phyloP scores from a whole-genome alignment of 2,888 invertebrate species.

The Sesia apiformis region DNA sequence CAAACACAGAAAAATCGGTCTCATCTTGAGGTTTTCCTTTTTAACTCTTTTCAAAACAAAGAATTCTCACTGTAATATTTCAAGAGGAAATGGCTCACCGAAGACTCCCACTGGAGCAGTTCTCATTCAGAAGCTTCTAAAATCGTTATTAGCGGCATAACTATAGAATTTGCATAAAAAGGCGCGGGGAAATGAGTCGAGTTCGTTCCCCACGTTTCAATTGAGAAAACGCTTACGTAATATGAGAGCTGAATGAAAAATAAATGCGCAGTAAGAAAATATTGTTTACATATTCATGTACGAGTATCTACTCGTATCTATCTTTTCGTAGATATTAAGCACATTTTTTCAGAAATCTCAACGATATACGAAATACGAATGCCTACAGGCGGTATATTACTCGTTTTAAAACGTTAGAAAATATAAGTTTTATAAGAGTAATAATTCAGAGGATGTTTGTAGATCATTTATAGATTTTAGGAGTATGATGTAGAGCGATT shows the following conservation, averaged over 20 bases:
- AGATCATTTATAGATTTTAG: too few relatives aligned
- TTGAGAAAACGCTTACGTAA: background rate
- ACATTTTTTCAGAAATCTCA: background rate
- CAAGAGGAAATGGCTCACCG: background rate
- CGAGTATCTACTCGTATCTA: background rate
- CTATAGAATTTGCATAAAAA: slow-evolving; percentile 18
- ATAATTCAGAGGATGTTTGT: too few relatives aligned
- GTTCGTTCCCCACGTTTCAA: background rate
- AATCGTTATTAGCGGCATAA: slow-evolving; percentile 14
- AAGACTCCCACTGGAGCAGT: slow-evolving; percentile 1
- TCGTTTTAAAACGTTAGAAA: too few relatives aligned
- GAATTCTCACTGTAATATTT: background rate
- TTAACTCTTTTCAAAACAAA: background rate
- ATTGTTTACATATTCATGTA: background rate
- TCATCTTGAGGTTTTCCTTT: background rate
- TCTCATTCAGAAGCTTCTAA: slow-evolving; percentile 8
- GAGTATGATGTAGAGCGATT: too few relatives aligned
- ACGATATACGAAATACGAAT: too few relatives aligned
- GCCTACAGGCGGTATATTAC: too few relatives aligned
- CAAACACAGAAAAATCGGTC: too few relatives aligned
- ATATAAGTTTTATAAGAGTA: too few relatives aligned
- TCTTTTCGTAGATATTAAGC: background rate
- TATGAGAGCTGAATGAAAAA: slow-evolving; percentile 2
- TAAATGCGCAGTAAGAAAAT: slow-evolving; percentile 2
- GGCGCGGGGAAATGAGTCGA: slow-evolving; percentile 6